Evolutionary conservation across 2,888 invertebrate genomes (phyloP), one percentile per base, ranked within the genome.

Genomic region (Pyrochroa serraticornis): DNA sequence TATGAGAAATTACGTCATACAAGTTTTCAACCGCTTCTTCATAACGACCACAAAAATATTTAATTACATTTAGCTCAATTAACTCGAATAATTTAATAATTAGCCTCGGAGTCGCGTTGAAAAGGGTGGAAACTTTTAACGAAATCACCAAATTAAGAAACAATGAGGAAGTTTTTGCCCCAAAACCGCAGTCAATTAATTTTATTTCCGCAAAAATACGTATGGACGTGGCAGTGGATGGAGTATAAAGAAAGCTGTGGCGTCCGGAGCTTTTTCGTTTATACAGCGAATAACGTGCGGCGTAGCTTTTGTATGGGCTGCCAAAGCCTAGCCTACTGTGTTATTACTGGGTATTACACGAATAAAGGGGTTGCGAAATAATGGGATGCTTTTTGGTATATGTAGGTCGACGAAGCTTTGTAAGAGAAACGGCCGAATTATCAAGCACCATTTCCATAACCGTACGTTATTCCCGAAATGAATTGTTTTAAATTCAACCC

Each of bases 261-360:
- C 32, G 47, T 35, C 48, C 42, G 45, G 30, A 45, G 49, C 55
- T 59, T 55, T 55, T 48, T 46, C 51, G 44, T 59, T 50, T 59
- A 59, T 59, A 54, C 44, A 47, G 43, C 42, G 58, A 43, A 55
- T 46, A 59, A 50, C 45, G 47, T 55, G 52, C 53, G 45, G 38
- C 32, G 45, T 39, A 44, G 54, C 58, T 54, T 58, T 58, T 58
- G 53, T 57, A 57, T 50, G 46, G 45, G 34, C 52, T 58, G 52
- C 46, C 58, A 58, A 52, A 58, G 52, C 58, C 56, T 50, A 32
- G 34, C 41, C 50, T 45, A 49, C 49, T 59, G 54, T 49, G 55
- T 41, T 59, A 59, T 59, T 55, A 54, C 51, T 42, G 47, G 30
- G 55, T 49, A 55, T 55, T 59, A 59, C 59, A 59, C 45, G 59